phyloP scores from a whole-genome alignment of 2,888 invertebrate genomes.

The Monoplex corrugatus region DNA sequence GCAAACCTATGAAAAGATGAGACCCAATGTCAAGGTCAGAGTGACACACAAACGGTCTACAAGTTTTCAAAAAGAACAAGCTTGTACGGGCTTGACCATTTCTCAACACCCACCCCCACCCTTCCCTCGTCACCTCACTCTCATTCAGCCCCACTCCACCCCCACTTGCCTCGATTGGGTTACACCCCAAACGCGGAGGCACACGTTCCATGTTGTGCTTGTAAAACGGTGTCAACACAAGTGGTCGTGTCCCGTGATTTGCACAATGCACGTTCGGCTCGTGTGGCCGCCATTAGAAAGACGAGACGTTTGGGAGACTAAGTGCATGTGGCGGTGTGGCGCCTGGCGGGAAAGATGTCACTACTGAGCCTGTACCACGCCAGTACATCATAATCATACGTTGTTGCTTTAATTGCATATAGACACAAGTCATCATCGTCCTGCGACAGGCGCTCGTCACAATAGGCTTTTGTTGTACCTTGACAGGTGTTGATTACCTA shows the following conservation, averaged over 20 bases:
- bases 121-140: too few species aligned
- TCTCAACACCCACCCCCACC: too few species aligned
- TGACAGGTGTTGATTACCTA: too few species aligned
- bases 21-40: too few species aligned
- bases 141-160: too few species aligned
- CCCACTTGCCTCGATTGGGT: not conserved
- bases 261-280: not conserved
- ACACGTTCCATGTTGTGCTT: not conserved
- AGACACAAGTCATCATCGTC: too few species aligned
- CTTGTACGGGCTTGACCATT: too few species aligned
- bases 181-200: not conserved
- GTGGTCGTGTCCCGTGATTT: not conserved
- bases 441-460: too few species aligned
- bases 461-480: too few species aligned
- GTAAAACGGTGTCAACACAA: not conserved
- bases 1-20: too few species aligned
- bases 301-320: not conserved
- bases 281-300: not conserved
- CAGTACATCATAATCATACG: not conserved
- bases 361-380: not conserved
- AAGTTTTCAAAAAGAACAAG: too few species aligned
- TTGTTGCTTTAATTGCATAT: not conserved
- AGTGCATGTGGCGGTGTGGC: not conserved
- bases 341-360: not conserved
- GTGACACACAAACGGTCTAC: too few species aligned